A percentile compares a stretch with the other conserved stretches of the same genome.
Conservation (phyloP, 1,140 invertebrate species). For the Melitaea cinxia region DNA sequence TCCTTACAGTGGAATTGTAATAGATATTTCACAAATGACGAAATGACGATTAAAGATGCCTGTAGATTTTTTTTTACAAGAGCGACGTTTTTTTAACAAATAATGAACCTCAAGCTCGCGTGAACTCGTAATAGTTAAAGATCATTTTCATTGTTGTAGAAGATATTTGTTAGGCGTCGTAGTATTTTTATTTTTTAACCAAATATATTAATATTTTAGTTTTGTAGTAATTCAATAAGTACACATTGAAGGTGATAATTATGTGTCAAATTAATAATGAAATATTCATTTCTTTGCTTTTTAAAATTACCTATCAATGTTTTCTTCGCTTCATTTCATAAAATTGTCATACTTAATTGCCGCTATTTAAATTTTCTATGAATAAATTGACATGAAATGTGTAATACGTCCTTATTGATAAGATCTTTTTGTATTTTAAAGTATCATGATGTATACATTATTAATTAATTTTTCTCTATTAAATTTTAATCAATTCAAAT, state of each 20-base stretch:
- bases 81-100: too few species aligned
- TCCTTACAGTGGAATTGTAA: too few species aligned
- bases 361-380: not conserved
- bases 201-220: conserved; percentile 25
- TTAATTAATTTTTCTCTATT: not conserved
- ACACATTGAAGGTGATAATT: conserved; percentile 27
- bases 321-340: not conserved
- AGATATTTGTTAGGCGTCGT: not conserved
- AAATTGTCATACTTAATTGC: not conserved
- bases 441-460: not conserved
- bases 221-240: conserved; percentile 6
- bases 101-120: not conserved
- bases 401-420: conserved; percentile 4
- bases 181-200: conserved; percentile 19
- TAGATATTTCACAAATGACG: too few species aligned
- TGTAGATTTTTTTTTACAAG: too few species aligned
- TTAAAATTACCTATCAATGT: not conserved
- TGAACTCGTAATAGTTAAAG: not conserved
- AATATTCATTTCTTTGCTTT: conserved; percentile 21
- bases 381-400: not conserved
- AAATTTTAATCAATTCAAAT: conserved; percentile 11
- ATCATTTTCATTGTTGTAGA: not conserved
- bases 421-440: not conserved
- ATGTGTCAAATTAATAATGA: conserved; percentile 29
- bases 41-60: too few species aligned